Evolutionary conservation across 2,113 vertebrate genomes (phyloP).

Genomic region (Melanerpes aurifrons): DNA sequence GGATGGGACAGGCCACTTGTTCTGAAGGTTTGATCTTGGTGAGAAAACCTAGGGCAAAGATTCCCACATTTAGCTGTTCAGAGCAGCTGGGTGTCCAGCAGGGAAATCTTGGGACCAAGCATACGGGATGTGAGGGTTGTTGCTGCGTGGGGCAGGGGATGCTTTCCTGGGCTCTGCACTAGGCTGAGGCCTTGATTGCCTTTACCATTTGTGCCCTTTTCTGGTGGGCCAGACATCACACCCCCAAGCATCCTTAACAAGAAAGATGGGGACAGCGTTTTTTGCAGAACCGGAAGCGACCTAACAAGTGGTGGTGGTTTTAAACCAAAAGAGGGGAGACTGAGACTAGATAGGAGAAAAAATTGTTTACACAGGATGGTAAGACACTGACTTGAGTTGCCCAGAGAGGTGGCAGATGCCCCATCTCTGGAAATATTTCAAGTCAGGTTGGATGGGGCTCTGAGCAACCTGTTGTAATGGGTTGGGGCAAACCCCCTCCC

Average conservation of each 20-base stretch:
- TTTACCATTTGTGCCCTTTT: not conserved
- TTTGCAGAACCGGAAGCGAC: no score
- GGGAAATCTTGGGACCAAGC: not conserved
- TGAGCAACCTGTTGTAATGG: no score
- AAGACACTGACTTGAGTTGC: no score
- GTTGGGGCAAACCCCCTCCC: no score
- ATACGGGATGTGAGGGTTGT: rapidly evolving
- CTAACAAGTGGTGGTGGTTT: no score
- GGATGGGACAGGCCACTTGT: not conserved
- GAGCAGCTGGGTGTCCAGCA: not conserved
- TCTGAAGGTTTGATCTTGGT: not conserved
- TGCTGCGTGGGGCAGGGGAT: not conserved
- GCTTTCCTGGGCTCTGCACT: not conserved
- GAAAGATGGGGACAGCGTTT: no score
- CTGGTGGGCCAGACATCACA: not conserved
- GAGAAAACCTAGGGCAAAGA: not conserved
- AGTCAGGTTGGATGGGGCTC: no score
- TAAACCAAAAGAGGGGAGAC: no score
- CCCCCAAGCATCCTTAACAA: rapidly evolving
- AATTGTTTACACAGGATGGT: no score
- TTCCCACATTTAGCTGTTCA: not conserved
- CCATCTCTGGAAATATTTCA: no score
- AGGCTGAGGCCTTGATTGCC: not conserved
- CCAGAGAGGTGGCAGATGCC: no score
- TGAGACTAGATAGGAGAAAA: no score